Evolutionary conservation across 2,113 vertebrate species (phyloP), one percentile per base, ranked within the genome.

Genomic region (Gobius niger): DNA sequence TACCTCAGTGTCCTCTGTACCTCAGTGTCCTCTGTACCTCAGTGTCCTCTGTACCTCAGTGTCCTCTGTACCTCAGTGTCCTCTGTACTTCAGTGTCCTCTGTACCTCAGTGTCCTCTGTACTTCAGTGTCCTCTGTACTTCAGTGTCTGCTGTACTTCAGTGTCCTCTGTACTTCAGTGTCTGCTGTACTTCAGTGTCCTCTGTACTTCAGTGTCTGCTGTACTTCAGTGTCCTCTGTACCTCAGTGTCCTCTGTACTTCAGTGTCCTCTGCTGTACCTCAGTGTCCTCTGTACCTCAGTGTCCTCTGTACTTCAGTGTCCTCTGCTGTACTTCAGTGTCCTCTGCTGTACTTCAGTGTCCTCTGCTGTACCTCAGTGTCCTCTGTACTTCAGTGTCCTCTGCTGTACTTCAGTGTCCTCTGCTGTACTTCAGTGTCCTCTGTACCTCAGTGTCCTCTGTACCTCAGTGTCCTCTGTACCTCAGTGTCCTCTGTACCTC

Each of bases 391-490:
- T n/a, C n/a, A n/a, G n/a, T n/a, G n/a, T n/a, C 66, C 81, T 16
- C 53, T 61, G 19, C 11, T 80, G 56, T 84, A 85, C 76, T 49
- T 44, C 51, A 7, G 6, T 18, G 15, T 64, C 75, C 65, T 78
- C 68, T 24, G 24, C n/a, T n/a, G n/a, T n/a, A n/a, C n/a, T n/a
- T n/a, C n/a, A n/a, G n/a, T n/a, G n/a, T 16, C 53, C 63, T 18
- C 11, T 80, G 56, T 84, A 85, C 76, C 52, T 44, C 51, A 7
- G 6, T 18, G 15, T 64, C 75, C 65, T 78, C 68, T 24, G 24
- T n/a, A n/a, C n/a, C n/a, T n/a, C n/a, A n/a, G n/a, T n/a, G n/a
- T 16, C 53, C 63, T 18, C 11, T 80, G 56, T 84, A 85, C 76
- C 52, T 44, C 51, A 7, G 6, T 18, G 15, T 64, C 75, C 65